Conservation (phyloP, 2,797 vertebrate species). For the Kryptopterus vitreolus region DNA sequence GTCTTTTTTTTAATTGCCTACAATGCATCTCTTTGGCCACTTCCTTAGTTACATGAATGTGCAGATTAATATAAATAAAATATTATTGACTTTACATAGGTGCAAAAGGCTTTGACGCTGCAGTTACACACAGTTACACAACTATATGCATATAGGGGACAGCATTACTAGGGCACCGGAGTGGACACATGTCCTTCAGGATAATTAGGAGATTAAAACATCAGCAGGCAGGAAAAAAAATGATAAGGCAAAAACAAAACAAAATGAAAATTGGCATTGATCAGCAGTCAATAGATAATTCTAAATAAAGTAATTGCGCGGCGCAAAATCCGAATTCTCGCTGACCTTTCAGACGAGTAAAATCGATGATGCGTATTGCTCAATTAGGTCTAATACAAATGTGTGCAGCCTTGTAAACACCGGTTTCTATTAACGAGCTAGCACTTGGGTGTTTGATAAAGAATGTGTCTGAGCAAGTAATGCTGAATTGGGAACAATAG, state of each 20-base stretch:
- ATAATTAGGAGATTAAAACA: conserved; percentile 94
- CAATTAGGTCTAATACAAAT: conserved; percentile 96
- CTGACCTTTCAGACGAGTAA: conserved; percentile 97
- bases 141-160: conserved; percentile 10
- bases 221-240: conserved; percentile 81
- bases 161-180: conserved; percentile 58
- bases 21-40: neutral
- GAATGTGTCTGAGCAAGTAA: conserved; percentile 61
- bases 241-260: conserved; percentile 77
- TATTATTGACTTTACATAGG: neutral
- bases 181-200: conserved; percentile 87
- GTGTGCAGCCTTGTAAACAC: conserved; percentile 94
- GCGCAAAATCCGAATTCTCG: conserved; percentile 90
- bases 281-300: conserved; percentile 96
- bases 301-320: conserved; percentile 98
- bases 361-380: conserved; percentile 94
- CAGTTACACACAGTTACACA: neutral
- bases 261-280: conserved; percentile 97
- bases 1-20: neutral
- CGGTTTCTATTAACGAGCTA: conserved; percentile 92
- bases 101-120: neutral
- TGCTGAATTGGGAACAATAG: conserved; percentile 62
- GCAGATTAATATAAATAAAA: neutral
- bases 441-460: conserved; percentile 82
- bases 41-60: neutral